Evolutionary conservation across 2,888 invertebrate genomes (phyloP), one percentile per base, ranked within the genome.

Genomic region (Adelognathus sp.): DNA sequence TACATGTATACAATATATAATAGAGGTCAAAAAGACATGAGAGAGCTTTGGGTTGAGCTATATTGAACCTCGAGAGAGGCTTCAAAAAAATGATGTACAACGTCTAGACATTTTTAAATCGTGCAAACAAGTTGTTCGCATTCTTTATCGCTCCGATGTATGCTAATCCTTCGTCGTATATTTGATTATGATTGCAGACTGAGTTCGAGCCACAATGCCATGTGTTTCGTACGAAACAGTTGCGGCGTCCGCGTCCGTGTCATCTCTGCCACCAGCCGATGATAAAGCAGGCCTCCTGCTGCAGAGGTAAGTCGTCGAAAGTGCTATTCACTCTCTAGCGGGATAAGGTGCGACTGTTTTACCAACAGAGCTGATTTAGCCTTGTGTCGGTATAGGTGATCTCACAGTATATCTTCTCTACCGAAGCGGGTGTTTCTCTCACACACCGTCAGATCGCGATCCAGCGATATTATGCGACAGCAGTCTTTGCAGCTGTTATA

Each of bases 241-340:
- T 96, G 91, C 94, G 95, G 88, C 95, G 95, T 88, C 94, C 96
- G 11, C 93, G 96, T 81, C 95, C 95, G 33, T 96, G 96, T 90
- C 96, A 96, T 91, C 94, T 96, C 91, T 96, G 96, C 89, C 96
- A 96, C 89, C 96, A 95, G 91, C 95, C 95, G 78, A 94, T 96
- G 82, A 93, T 95, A 89, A 94, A 94, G 86, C 94, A 95, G 90
- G 96, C 95, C 76, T 95, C 95, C 73, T 95, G 95, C 90, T 96
- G 96, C 91, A 93, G 96, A 95, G 96, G 96, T 96, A 92, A 92
- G 92, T 88, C 85, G 86, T 84, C 87, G 86, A 86, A 56, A 56
- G 52, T 27, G 63, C 18, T 7, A n/a, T n/a, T n/a, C n/a, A n/a
- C n/a, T n/a, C n/a, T n/a, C n/a, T n/a, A n/a, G n/a, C n/a, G n/a